Evolutionary conservation across 1,140 invertebrate genomes (phyloP), one percentile per base, ranked within the genome.

Genomic region (Halotydeus destructor): DNA sequence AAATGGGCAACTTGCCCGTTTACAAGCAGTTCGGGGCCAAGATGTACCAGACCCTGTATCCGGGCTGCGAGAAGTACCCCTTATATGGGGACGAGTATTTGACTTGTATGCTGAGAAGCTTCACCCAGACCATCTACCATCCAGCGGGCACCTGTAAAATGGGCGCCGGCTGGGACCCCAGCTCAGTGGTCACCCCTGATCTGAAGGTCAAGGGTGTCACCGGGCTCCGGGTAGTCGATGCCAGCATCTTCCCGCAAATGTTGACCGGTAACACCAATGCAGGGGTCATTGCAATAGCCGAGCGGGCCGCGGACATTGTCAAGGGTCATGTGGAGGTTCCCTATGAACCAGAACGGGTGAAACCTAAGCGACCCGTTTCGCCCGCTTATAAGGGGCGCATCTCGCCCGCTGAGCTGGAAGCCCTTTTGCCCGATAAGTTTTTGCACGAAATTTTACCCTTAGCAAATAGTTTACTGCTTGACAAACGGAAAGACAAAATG

Each of bases 131-230:
- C 1, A 72, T 81, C 34, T 83, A 83, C 54, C 79, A 85, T 55
- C 72, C 74, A 21, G 69, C 69, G 2, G 78, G 80, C 0, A 84
- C 80, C 0, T 77, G 76, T 54, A 83, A 80, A 59, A 88, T 88
- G 82, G 82, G 79, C 1, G 69, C 71, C 0, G 45, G 61, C 0
- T 60, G 52, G 2, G 78, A 82, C 55, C 65, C 66, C 0, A 52
- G 61, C 11, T 70, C 59, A 46, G 59, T 34, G 55, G 60, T 21
- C 62, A 76, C 27, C 72, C 78, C 3, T 69, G 76, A 0, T 46
- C 57, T 81, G 9, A 16, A 46, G 22, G 51, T 53, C 0, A 38
- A 38, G 9, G 48, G 48, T 31, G 28, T 53, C 4, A 21, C 28
- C 16, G 40, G 45, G 9, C 36, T 53, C n/a, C 41, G 51, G n/a